Evolutionary conservation across 1,140 invertebrate genomes (phyloP), one percentile per base, ranked within the genome.

Genomic region (Atopsyche davidsoni): DNA sequence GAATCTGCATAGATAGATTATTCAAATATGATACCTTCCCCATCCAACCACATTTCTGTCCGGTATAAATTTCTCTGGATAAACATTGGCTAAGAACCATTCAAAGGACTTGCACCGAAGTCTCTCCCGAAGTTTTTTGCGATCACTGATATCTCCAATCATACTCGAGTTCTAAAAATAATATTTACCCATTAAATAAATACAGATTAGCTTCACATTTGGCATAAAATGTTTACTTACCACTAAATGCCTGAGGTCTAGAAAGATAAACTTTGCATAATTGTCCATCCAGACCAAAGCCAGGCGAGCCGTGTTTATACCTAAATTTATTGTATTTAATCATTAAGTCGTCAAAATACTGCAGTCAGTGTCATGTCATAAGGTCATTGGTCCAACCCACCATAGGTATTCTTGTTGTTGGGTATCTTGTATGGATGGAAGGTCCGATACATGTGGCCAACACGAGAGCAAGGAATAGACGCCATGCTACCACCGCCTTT

Each of bases 251-350:
- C 79, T 80, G 16, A 89, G 74, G 67, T 92, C 81, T 47, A 87
- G 63, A 60, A 89, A 93, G 71, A 92, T 93, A 38, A 92, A 78
- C 59, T 88, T 77, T 35, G 87, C 87, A 61, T 92, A 96, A 38
- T 91, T 87, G 64, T 96, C 95, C 93, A 98, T 97, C 96, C 96
- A 99, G 2, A 96, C 92, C 62, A 93, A 81, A 1, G 90, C 93
- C 64, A 93, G 79, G 46, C 94, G 77, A 6, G 87, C 89, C 1
- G 91, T 95, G 72, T 96, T 97, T 32, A 93, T 89, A 34, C 91
- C 91, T 75, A 43, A n/a, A n/a, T n/a, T n/a, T n/a, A n/a, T n/a
- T n/a, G n/a, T n/a, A n/a, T n/a, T n/a, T 2, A 46, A 21, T 7
- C 38, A 38, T 11, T 32, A 45, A 45, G n/a, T 24, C 10, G 11